A percentile compares a stretch with the other conserved stretches of the same genome.
phyloP scores from a whole-genome alignment of 2,113 vertebrate genomes.

The Malurus cyaneus region DNA sequence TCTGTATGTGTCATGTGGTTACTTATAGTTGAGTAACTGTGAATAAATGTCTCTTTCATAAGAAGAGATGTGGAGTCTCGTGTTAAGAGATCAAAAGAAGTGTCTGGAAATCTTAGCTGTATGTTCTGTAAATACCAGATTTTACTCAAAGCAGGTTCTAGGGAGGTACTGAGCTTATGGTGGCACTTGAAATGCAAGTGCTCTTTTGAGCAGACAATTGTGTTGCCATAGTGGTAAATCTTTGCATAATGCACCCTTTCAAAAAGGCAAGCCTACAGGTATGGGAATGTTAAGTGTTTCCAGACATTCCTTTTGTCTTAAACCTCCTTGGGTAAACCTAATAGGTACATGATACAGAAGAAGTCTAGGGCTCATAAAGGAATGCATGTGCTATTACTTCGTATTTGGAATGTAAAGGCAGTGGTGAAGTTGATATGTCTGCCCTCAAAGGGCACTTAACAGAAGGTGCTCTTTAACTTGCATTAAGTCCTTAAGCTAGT shows the following conservation, averaged over 20 bases:
- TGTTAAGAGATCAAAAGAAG: background rate
- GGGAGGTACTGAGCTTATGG: background rate
- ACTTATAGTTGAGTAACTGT: background rate
- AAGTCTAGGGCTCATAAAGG: background rate
- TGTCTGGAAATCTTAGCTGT: background rate
- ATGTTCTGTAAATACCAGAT: background rate
- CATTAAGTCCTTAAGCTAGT: background rate
- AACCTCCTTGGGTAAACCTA: background rate
- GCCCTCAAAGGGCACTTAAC: background rate
- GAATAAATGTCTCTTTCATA: background rate
- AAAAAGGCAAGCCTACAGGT: background rate
- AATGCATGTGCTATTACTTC: background rate
- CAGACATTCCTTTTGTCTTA: background rate
- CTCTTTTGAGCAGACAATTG: background rate
- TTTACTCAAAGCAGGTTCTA: background rate
- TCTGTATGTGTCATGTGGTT: background rate
- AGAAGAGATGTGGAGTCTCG: background rate
- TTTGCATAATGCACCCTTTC: background rate
- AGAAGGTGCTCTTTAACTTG: background rate
- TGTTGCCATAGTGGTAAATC: background rate
- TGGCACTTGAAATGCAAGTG: background rate
- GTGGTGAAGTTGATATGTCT: background rate
- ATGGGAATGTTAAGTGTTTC: background rate
- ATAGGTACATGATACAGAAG: background rate
- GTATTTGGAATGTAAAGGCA: background rate